phyloP scores from a whole-genome alignment of 1,140 invertebrate genomes.

The Globodera rostochiensis region DNA sequence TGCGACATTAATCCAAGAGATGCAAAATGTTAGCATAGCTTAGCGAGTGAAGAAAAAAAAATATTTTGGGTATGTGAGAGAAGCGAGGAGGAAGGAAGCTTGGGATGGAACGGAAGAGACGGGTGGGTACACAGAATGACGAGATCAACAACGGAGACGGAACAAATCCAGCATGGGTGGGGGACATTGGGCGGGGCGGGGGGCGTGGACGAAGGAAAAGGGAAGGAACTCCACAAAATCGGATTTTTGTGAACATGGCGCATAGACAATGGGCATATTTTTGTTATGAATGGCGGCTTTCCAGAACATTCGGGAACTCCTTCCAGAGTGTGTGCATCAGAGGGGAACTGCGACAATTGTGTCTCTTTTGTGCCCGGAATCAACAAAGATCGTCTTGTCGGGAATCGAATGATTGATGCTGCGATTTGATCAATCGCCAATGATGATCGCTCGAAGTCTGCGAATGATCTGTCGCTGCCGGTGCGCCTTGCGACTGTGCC shows the following conservation, averaged over 20 bases:
- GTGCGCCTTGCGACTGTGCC: slow-evolving; percentile 11
- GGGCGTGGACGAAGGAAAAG: too few species aligned
- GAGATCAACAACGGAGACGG: neutral
- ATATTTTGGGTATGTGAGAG: neutral
- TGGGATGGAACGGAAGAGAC: neutral
- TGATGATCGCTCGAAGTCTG: neutral
- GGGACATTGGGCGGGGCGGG: too few species aligned
- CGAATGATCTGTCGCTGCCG: slow-evolving; percentile 7
- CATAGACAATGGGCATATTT: too few species aligned
- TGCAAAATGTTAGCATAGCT: slow-evolving; percentile 9
- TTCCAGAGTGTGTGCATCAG: neutral
- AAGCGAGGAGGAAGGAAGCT: neutral
- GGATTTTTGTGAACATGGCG: too few species aligned
- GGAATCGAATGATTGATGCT: neutral
- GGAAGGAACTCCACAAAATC: too few species aligned
- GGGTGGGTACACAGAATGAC: neutral
- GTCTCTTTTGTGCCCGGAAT: neutral
- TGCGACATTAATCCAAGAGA: too few species aligned
- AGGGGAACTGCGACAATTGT: neutral
- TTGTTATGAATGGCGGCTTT: too few species aligned
- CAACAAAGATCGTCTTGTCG: neutral
- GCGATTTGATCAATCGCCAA: neutral
- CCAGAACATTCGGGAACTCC: neutral
- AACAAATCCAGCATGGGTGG: neutral
- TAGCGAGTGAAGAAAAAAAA: neutral